Conservation (phyloP, 2,113 vertebrate genomes). For the Pipa parva region DNA sequence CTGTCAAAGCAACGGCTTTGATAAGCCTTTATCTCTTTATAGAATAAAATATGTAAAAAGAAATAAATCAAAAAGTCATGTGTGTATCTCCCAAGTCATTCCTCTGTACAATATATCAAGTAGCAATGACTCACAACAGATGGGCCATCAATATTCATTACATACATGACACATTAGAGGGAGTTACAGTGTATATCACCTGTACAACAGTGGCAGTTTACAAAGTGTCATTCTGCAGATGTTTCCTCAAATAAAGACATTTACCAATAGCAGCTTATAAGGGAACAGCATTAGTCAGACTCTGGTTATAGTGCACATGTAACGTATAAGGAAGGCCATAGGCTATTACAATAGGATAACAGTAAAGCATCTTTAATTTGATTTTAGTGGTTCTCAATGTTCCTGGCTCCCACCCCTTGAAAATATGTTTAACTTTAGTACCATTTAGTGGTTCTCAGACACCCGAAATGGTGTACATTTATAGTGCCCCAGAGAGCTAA, state of each 20-base stretch:
- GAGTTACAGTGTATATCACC: conserved; percentile 6
- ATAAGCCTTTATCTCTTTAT: conserved; percentile 35
- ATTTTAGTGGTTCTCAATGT: no score
- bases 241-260: background rate
- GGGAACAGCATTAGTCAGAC: no score
- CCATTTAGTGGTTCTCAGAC: no score
- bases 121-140: conserved; percentile 6
- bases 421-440: no score
- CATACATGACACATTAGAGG: conserved; percentile 15
- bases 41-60: conserved; percentile 26
- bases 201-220: background rate
- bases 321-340: no score
- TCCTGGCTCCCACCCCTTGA: no score
- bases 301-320: no score
- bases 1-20: conserved; percentile 14
- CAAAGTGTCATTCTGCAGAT: conserved; percentile 5
- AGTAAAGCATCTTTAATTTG: no score
- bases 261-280: background rate
- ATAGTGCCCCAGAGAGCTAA: no score
- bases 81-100: conserved; percentile 3
- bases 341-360: no score
- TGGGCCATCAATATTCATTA: conserved; percentile 41
- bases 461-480: no score
- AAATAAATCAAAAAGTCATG: conserved; percentile 17
- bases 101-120: conserved; percentile 14